Conservation (phyloP, 2,113 vertebrate genomes). For the Stegostoma tigrinum region DNA sequence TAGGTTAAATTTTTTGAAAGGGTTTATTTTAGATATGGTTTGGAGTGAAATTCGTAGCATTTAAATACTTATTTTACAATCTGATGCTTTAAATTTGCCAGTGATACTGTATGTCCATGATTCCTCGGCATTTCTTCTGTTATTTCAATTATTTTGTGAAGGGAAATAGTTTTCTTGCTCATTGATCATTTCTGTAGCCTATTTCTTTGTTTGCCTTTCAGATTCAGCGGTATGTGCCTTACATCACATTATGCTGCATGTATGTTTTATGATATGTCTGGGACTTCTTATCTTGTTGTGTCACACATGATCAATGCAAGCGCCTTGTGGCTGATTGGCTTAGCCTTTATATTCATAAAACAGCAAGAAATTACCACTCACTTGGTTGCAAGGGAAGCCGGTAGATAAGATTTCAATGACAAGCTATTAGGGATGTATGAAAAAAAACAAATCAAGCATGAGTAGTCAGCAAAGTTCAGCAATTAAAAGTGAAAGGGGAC, state of each 20-base stretch:
- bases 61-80: neutral
- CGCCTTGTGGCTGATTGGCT: constrained; percentile 25
- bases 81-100: neutral
- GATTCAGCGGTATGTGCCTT: neutral
- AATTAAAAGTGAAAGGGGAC: neutral
- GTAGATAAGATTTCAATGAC: neutral
- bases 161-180: neutral
- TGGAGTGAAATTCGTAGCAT: neutral
- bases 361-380: constrained; percentile 2
- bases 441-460: constrained; percentile 5
- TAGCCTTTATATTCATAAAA: neutral
- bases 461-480: neutral
- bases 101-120: neutral
- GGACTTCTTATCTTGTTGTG: neutral
- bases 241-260: neutral
- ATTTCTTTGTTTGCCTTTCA: neutral
- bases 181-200: neutral
- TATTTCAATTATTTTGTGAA: neutral
- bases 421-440: neutral
- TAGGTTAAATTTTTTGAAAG: neutral
- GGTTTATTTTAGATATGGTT: neutral
- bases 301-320: neutral
- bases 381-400: neutral
- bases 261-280: neutral
- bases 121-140: neutral